Evolutionary conservation across 2,113 vertebrate genomes (phyloP), one percentile per base, ranked within the genome.

Genomic region (Tyrannus savana): DNA sequence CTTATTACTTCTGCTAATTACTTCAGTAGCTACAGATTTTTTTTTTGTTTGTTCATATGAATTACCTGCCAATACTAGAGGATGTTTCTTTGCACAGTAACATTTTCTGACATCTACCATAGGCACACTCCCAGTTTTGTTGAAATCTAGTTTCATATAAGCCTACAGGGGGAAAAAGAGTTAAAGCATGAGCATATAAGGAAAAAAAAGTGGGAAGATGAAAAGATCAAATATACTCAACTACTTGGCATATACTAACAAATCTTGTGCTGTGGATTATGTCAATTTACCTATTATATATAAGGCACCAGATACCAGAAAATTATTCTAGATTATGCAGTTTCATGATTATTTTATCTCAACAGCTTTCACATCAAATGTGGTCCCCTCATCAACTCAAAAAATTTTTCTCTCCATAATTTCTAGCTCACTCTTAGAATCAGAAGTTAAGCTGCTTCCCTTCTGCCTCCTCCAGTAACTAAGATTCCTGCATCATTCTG

Each of bases 111-210:
- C 97, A 81, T 98, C 96, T 85, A 80, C 96, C 76, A 98, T 50
- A 84, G 97, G 77, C 28, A 98, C 96, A 4, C 47, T 96, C 47
- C 98, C 98, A 50, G 97, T 98, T 97, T 98, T 98, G 96, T 90
- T 98, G 89, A 98, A 98, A 96, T 98, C 98, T 58, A 99, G 92
- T 97, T 98, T 98, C 97, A 98, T 98, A 90, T 98, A 99, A 84
- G 97, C 98, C 98, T 99, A 50, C 10, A 60, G 44, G 56, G 14
- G 92, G 87, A 74, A 96, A 83, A 53, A 94, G 60, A 89, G 37
- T 94, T 49, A 64, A 94, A 98, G n/a, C 96, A 83, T 98, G 98
- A 79, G 97, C 95, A 98, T 98, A 47, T n/a, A 74, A 66, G 25
- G 11, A 79, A 80, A 63, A n/a, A 72, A 67, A 75, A 60, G 31